Conservation (phyloP, 2,113 vertebrate species). For the Marmota flaviventris region DNA sequence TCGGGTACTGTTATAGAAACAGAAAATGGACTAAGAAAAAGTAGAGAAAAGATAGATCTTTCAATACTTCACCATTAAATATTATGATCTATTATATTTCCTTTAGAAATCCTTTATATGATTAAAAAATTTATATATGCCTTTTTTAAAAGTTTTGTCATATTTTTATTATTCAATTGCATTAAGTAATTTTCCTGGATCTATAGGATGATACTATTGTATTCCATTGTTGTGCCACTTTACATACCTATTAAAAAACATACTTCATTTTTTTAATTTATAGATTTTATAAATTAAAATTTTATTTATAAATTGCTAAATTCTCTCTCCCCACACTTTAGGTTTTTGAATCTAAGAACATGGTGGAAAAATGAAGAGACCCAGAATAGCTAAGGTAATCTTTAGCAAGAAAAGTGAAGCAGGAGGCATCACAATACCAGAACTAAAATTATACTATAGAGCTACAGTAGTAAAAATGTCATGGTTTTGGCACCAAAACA, state of each 20-base stretch:
- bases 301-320: constrained; percentile 10
- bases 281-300: too few species aligned
- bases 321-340: background rate
- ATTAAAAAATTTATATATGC: background rate
- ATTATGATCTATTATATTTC: background rate
- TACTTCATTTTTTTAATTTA: background rate
- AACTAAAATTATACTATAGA: too few species aligned
- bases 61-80: background rate
- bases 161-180: background rate
- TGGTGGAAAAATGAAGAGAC: background rate
- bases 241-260: background rate
- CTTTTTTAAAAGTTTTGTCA: background rate
- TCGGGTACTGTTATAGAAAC: background rate
- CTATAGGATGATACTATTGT: background rate
- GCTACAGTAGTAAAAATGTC: too few species aligned
- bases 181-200: background rate
- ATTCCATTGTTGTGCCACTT: background rate
- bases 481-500: too few species aligned
- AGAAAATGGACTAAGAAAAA: background rate
- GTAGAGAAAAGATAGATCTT: background rate
- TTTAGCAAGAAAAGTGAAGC: too few species aligned
- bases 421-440: too few species aligned
- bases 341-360: constrained; percentile 47
- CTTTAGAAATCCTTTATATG: background rate
- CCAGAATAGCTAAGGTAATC: too few species aligned